Base-by-base conservation (phyloP, 2,888 invertebrate genomes). In the Zhuqinia jingwanae region DNA sequence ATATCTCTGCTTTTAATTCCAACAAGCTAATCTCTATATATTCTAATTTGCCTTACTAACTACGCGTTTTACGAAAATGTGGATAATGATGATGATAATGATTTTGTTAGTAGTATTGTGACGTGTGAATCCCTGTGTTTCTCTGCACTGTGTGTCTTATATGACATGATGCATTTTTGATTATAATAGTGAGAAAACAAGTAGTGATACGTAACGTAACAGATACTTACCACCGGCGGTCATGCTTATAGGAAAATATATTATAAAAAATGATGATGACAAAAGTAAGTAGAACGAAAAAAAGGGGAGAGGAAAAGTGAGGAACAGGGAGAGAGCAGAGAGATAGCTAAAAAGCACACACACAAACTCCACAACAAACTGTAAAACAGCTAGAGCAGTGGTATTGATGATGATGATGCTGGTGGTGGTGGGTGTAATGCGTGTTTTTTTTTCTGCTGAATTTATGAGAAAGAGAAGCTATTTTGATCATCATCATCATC, bases 191-290 rank as follows among this genome's bases (percentile, higher is more conserved):
- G 36, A 63, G n/a, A n/a, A n/a, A 27, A 27, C 63, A 30, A 63
- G 45, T 45, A 68, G 25, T 45, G 47, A 70, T 47, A 27, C 47
- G 47, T 70, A 70, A 70, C 70, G 8, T 36, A 70, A 70, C 70
- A 70, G 70, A 70, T 70, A 70, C 70, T 70, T 70, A 70, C 70
- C 58, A 58, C 83, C 83, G 83, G 63, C 83, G 83, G 83, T 76
- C 83, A 83, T 83, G 83, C 83, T 83, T 65, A 58, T n/a, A n/a
- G n/a, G n/a, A 63, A 76, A 83, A 83, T 83, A 83, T 83, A 83
- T 83, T 83, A 76, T 36, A 20, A 58, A 15, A 45, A 13, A 20
- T 68, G 45, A 68, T 50, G 45, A 45, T 70, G 79, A 79, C 65
- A 65, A 79, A 70, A 47, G 45, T 42, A 70, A 70, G 70, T 70